Evolutionary conservation across 1,140 invertebrate species (phyloP).

Genomic region (Chymomyza costata): DNA sequence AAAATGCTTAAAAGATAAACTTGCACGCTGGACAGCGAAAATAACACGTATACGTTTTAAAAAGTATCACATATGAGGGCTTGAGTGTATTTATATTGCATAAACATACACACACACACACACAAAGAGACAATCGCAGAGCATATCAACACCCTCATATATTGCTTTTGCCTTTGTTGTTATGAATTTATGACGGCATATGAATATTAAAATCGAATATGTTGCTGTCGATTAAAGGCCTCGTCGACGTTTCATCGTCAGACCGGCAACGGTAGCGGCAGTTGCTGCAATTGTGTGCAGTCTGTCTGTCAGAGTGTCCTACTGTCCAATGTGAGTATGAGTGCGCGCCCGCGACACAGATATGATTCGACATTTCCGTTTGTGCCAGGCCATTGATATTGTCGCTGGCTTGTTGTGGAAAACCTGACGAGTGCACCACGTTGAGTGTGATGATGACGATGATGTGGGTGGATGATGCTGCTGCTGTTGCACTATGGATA

Average conservation of each 20-base stretch:
- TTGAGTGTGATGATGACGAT: slow-evolving; percentile 15
- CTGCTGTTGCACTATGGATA: not conserved
- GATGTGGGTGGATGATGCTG: slow-evolving; percentile 11
- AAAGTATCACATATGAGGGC: too few relatives aligned
- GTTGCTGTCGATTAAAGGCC: slow-evolving; percentile 74
- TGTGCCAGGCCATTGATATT: slow-evolving; percentile 58
- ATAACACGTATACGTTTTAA: too few relatives aligned
- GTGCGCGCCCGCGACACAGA: slow-evolving; percentile 53
- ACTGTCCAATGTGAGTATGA: slow-evolving; percentile 6
- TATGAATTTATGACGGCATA: slow-evolving; percentile 70
- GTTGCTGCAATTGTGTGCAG: slow-evolving; percentile 37
- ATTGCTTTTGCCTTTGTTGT: slow-evolving; percentile 32
- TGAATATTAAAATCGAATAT: slow-evolving; percentile 75
- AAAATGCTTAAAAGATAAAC: too few relatives aligned
- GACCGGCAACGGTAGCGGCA: slow-evolving; percentile 12
- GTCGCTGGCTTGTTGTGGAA: slow-evolving; percentile 12
- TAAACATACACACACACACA: too few relatives aligned
- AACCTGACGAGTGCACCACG: slow-evolving; percentile 1
- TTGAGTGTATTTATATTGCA: too few relatives aligned
- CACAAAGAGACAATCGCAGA: not conserved
- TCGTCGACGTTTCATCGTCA: too few relatives aligned
- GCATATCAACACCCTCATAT: slow-evolving; percentile 53
- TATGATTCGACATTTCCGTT: slow-evolving; percentile 67
- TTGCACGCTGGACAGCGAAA: too few relatives aligned
- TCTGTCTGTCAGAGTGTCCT: slow-evolving; percentile 33